Evolutionary conservation across 2,797 vertebrate genomes (phyloP).

Genomic region (Odontamblyopus rebecca): DNA sequence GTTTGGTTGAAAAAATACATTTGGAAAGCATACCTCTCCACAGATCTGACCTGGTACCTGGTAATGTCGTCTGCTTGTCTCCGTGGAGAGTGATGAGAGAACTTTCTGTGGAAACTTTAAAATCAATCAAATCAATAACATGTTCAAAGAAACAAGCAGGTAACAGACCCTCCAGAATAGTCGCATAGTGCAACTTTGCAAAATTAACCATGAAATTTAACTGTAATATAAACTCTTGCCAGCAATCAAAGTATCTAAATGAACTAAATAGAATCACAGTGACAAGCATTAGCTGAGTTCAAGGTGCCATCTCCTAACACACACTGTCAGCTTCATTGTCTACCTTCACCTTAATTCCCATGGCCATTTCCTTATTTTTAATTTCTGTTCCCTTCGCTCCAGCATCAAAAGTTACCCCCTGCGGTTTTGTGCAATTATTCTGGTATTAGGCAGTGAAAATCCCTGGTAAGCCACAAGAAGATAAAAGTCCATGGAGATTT

Average conservation of each 20-base stretch:
- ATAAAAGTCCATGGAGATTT: constrained; percentile 63
- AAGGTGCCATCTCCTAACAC: constrained; percentile 61
- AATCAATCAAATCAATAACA: too few species aligned
- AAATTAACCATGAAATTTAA: background rate
- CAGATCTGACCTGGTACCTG: too few species aligned
- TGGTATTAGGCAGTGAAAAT: constrained; percentile 70
- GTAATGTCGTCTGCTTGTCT: too few species aligned
- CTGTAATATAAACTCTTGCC: background rate
- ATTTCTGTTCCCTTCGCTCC: constrained; percentile 60
- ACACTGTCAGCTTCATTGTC: constrained; percentile 71
- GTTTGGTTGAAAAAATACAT: too few species aligned
- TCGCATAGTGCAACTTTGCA: background rate
- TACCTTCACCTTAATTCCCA: constrained; percentile 61
- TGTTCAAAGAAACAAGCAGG: too few species aligned
- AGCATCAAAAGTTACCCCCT: constrained; percentile 73
- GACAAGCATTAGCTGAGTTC: constrained; percentile 69
- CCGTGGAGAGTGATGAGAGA: too few species aligned
- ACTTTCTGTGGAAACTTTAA: too few species aligned
- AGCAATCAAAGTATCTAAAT: constrained; percentile 40
- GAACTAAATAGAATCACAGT: constrained; percentile 65
- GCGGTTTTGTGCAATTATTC: constrained; percentile 78
- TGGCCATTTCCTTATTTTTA: constrained; percentile 77
- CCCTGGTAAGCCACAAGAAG: constrained; percentile 58
- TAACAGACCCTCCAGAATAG: too few species aligned
- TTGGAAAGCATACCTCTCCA: too few species aligned